A percentile compares a stretch with the other conserved stretches of the same genome.
phyloP scores from a whole-genome alignment of 2,113 vertebrate species.

The Dascyllus trimaculatus region DNA sequence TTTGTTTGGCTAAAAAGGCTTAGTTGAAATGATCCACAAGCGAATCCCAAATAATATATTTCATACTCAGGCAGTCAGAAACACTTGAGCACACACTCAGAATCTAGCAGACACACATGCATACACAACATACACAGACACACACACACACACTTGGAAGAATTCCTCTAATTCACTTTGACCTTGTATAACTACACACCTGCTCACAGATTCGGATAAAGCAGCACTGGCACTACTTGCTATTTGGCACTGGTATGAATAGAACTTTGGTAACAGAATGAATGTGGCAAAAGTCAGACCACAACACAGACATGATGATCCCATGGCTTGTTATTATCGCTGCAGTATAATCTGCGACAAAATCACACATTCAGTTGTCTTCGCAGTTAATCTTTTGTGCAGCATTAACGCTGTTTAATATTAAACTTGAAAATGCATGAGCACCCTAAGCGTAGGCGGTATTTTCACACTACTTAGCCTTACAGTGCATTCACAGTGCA shows the following conservation, averaged over 20 bases:
- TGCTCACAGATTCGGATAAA: conserved; percentile 51
- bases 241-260: conserved; percentile 14
- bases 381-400: conserved; percentile 19
- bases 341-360: conserved; percentile 19
- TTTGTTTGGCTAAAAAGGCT: conserved; percentile 32
- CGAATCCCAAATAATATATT: conserved; percentile 36
- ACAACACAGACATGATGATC: conserved; percentile 2
- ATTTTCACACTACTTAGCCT: conserved; percentile 41
- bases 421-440: conserved; percentile 25
- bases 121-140: background rate
- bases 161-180: conserved; percentile 60
- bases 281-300: conserved; percentile 20
- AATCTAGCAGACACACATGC: conserved; percentile 17
- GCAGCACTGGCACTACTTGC: background rate
- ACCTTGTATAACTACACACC: conserved; percentile 62
- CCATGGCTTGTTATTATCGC: background rate
- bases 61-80: conserved; percentile 5
- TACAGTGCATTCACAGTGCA: conserved; percentile 19
- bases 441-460: conserved; percentile 20
- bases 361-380: background rate
- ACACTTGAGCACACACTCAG: background rate
- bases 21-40: conserved; percentile 50
- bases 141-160: background rate
- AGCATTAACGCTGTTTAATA: conserved; percentile 26
- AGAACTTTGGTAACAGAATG: conserved; percentile 5